Evolutionary conservation across 2,888 invertebrate genomes (phyloP).

Genomic region (Druceiella hillmani): DNA sequence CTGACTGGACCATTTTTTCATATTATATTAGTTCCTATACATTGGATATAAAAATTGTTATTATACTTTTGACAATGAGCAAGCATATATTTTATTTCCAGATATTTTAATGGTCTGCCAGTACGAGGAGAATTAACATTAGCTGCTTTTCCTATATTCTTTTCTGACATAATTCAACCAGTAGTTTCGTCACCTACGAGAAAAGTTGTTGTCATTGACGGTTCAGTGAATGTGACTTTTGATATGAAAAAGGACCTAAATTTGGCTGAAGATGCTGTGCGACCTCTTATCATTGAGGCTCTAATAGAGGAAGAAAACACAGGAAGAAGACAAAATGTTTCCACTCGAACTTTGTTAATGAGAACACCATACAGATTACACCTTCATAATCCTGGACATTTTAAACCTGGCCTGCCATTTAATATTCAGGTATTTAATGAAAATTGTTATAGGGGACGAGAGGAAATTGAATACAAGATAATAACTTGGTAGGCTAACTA

Average conservation of each 20-base stretch:
- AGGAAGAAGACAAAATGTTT: constrained; percentile 74
- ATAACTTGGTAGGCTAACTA: constrained; percentile 51
- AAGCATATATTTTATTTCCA: too few species aligned
- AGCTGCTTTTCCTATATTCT: constrained; percentile 77
- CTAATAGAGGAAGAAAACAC: constrained; percentile 88
- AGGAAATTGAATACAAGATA: constrained; percentile 50
- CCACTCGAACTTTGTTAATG: constrained; percentile 58
- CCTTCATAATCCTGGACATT: constrained; percentile 77
- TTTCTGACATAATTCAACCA: constrained; percentile 73
- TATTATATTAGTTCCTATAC: too few species aligned
- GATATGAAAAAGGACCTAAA: constrained; percentile 70
- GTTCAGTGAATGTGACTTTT: constrained; percentile 64
- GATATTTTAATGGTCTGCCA: constrained; percentile 81
- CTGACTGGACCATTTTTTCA: too few species aligned
- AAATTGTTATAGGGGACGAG: not conserved
- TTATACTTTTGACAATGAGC: too few species aligned
- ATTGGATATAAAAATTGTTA: too few species aligned
- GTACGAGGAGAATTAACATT: constrained; percentile 83
- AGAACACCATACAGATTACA: constrained; percentile 57
- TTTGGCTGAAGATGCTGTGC: constrained; percentile 69
- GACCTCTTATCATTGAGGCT: constrained; percentile 80
- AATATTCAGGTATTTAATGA: constrained; percentile 64
- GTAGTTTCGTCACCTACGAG: constrained; percentile 68
- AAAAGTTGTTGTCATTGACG: constrained; percentile 63
- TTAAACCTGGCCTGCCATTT: constrained; percentile 83